Evolutionary conservation across 2,113 vertebrate genomes (phyloP).

Genomic region (Cepphus grylle): DNA sequence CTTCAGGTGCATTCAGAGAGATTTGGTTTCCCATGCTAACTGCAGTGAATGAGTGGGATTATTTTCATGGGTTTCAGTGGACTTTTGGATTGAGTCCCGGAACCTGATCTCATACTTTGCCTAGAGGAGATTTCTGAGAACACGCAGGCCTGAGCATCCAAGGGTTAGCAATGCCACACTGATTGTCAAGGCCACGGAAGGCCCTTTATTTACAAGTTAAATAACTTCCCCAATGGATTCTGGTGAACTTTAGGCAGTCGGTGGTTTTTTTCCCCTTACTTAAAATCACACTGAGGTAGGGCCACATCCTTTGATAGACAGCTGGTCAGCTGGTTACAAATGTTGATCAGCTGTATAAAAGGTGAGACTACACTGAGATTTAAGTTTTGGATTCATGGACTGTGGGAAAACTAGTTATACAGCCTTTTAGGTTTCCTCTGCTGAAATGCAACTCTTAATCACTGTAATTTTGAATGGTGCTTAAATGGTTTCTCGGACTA

Average conservation of each 20-base stretch:
- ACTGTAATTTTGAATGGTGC: conserved; percentile 25
- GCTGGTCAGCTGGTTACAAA: not conserved
- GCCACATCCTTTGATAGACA: not conserved
- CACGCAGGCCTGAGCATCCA: not conserved
- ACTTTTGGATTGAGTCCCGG: not conserved
- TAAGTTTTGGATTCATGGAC: not conserved
- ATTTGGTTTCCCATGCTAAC: not conserved
- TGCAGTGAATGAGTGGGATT: not conserved
- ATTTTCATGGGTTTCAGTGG: not conserved
- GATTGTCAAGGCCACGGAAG: not conserved
- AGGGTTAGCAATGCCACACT: not conserved
- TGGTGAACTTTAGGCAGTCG: not conserved
- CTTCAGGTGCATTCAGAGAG: not conserved
- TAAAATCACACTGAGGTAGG: not conserved
- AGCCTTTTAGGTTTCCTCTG: not conserved
- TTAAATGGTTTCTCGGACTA: not conserved
- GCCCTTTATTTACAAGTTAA: not conserved
- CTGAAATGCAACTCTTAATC: not conserved
- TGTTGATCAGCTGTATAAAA: not conserved
- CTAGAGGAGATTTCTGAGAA: conserved; percentile 5
- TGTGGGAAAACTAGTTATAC: conserved; percentile 25
- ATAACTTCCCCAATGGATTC: not conserved
- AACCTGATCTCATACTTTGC: not conserved
- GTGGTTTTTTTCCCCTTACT: not conserved
- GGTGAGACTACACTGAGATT: not conserved